Conservation (phyloP, 2,797 vertebrate species). For the Cottoperca gobio region DNA sequence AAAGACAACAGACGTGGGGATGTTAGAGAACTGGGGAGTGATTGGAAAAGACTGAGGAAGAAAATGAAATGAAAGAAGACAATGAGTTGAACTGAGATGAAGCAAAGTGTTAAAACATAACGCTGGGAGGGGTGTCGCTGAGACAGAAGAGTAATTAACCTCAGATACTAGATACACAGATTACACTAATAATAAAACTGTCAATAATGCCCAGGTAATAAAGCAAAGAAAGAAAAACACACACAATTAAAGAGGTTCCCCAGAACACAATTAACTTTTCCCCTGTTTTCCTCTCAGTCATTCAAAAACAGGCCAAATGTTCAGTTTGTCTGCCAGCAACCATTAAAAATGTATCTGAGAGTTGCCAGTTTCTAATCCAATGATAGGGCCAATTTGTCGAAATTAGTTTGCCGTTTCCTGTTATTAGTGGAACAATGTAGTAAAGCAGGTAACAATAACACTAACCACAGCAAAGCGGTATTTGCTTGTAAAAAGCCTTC, state of each 20-base stretch:
- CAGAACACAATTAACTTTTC: not conserved
- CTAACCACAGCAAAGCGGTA: not conserved
- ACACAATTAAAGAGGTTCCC: not conserved
- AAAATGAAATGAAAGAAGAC: not conserved
- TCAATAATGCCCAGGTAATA: not conserved
- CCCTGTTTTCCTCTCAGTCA: not conserved
- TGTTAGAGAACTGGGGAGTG: slow-evolving; percentile 20
- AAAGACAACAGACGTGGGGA: slow-evolving; percentile 61
- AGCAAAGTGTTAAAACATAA: slow-evolving; percentile 6
- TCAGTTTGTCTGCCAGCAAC: not conserved
- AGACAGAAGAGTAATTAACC: slow-evolving; percentile 10
- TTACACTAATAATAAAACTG: not conserved
- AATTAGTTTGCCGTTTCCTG: slow-evolving; percentile 26
- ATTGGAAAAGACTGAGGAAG: slow-evolving; percentile 46
- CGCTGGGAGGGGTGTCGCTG: not conserved
- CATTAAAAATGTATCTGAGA: not conserved
- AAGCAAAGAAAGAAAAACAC: not conserved
- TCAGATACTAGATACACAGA: slow-evolving; percentile 12
- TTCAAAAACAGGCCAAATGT: slow-evolving; percentile 3
- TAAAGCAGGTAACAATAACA: slow-evolving; percentile 38
- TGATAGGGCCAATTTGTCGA: slow-evolving; percentile 25
- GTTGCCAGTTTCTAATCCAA: not conserved
- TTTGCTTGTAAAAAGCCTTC: not conserved
- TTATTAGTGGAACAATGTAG: slow-evolving; percentile 5
- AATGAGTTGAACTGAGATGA: not conserved